Conservation (phyloP, 2,888 invertebrate species). For the Schrankia costaestrigalis region DNA sequence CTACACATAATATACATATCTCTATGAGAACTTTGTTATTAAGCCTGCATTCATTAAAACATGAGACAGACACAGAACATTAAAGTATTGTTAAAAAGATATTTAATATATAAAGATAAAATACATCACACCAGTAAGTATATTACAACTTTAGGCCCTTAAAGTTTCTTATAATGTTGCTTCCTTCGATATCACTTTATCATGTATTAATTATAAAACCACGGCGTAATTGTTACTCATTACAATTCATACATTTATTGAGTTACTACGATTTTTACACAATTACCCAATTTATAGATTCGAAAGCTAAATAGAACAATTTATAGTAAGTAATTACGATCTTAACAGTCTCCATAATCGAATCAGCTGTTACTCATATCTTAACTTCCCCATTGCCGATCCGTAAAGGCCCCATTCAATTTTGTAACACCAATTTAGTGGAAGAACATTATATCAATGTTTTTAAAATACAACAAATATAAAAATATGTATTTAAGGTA, state of each 20-base stretch:
- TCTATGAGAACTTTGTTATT: conserved; percentile 41
- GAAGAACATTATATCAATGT: conserved; percentile 20
- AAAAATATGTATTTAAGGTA: conserved; percentile 28
- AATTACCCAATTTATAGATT: conserved; percentile 19
- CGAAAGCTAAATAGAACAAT: conserved; percentile 16
- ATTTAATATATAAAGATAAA: no score
- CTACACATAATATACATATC: no score
- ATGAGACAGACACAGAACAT: conserved; percentile 11
- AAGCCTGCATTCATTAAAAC: conserved; percentile 33
- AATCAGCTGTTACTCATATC: conserved; percentile 30
- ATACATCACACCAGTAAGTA: no score
- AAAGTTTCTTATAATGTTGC: no score
- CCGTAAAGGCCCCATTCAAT: conserved; percentile 36
- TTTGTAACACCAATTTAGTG: conserved; percentile 28
- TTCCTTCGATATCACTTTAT: no score
- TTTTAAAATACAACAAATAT: conserved; percentile 28
- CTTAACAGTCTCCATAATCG: conserved; percentile 34
- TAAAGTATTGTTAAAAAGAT: no score
- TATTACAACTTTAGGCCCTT: no score
- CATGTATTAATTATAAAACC: no score
- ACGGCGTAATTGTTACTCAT: no score
- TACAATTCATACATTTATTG: no score
- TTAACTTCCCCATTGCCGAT: conserved; percentile 25
- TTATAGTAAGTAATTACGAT: conserved; percentile 25
- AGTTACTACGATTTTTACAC: no score